Evolutionary conservation across 2,888 invertebrate genomes (phyloP).

Genomic region (Drepana falcataria): DNA sequence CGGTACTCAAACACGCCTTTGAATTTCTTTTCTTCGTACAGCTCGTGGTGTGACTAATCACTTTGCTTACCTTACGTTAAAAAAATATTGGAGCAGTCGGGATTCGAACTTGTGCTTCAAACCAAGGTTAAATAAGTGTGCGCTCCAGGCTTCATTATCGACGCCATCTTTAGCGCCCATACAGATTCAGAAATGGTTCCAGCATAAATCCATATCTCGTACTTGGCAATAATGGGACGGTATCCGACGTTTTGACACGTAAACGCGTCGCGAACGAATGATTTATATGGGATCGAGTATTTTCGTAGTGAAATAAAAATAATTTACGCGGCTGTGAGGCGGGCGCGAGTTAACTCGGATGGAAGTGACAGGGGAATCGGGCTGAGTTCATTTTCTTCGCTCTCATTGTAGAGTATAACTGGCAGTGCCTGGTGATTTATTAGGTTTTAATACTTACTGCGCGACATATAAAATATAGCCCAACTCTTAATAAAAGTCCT

Average conservation of each 20-base stretch:
- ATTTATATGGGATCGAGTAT: constrained; percentile 43
- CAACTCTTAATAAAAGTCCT: no score
- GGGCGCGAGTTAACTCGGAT: constrained; percentile 15
- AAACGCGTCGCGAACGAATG: constrained; percentile 30
- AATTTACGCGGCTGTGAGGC: constrained; percentile 28
- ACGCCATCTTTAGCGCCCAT: not conserved
- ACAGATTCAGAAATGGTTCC: not conserved
- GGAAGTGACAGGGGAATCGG: constrained; percentile 17
- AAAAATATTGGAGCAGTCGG: no score
- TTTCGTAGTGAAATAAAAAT: constrained; percentile 46
- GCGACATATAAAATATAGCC: no score
- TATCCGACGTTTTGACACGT: constrained; percentile 39
- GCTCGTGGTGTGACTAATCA: no score
- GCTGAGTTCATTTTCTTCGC: not conserved
- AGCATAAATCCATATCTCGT: constrained; percentile 1
- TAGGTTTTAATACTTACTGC: constrained; percentile 22
- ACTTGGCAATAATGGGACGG: constrained; percentile 22
- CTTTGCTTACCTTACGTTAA: no score
- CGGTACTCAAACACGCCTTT: no score
- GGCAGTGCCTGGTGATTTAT: constrained; percentile 11
- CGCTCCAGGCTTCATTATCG: no score
- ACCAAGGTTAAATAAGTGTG: no score
- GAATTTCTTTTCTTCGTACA: no score
- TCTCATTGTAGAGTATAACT: not conserved
- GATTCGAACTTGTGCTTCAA: no score